Evolutionary conservation across 2,113 vertebrate genomes (phyloP).

Genomic region (Ptychochromis oligacanthus): DNA sequence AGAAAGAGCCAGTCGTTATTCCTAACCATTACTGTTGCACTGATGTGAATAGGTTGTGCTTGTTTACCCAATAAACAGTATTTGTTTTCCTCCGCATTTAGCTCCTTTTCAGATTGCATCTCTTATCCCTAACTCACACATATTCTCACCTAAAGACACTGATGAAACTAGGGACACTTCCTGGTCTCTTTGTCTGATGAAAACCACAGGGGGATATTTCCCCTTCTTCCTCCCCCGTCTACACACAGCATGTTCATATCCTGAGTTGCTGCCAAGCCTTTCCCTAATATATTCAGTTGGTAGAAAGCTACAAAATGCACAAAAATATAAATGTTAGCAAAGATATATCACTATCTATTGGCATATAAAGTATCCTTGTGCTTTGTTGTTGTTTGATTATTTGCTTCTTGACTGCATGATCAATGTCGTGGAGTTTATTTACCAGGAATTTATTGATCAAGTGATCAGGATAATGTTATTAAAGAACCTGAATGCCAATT

Average conservation of each 20-base stretch:
- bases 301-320: constrained; percentile 12
- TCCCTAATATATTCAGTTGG: constrained; percentile 22
- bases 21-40: background rate
- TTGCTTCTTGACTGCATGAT: constrained; percentile 23
- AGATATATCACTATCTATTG: background rate
- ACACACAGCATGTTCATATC: constrained; percentile 38
- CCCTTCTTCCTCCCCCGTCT: constrained; percentile 40
- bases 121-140: background rate
- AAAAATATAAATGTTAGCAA: constrained; percentile 37
- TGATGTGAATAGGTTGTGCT: background rate
- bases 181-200: constrained; percentile 45
- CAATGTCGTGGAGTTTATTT: constrained; percentile 54
- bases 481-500: constrained; percentile 53
- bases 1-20: constrained; percentile 32
- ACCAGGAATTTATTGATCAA: constrained; percentile 55
- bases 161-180: constrained; percentile 35
- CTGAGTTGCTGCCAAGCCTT: constrained; percentile 38
- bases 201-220: constrained; percentile 50
- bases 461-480: constrained; percentile 57
- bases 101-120: background rate
- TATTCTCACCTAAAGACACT: background rate
- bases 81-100: constrained; percentile 36
- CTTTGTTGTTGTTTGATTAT: constrained; percentile 1
- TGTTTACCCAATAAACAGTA: constrained; percentile 17
- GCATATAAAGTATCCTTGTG: background rate